Base-by-base conservation (phyloP, 2,797 vertebrate species). In the Gobionotothen gibberifrons region DNA sequence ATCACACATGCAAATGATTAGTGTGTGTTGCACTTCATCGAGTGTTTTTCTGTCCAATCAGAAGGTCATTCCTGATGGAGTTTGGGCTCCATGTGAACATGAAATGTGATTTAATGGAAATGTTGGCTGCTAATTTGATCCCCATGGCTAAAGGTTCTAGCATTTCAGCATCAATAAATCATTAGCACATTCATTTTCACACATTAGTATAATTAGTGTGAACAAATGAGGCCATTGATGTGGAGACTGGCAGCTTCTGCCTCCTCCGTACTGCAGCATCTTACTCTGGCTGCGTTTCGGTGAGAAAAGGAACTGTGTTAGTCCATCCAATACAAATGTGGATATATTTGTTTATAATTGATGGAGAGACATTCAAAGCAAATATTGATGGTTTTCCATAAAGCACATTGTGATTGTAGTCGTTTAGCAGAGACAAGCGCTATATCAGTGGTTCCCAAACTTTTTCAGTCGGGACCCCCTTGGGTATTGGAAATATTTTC, bases 161-260 rank as follows among this genome's bases (percentile, higher is more conserved):
- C 52, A 74, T 85, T 72, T 68, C 68, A 72, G 22, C 69, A 66
- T 86, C 63, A 82, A 82, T 84, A 78, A 80, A 76, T 82, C 76
- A 78, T 74, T 77, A 84, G 21, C 84, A 79, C 66, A 52, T 78
- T 71, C 0, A 69, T 72, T 76, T 84, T 69, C 76, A 84, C 74
- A 76, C 72, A 60, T 84, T 78, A 76, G 67, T 39, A 52, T 64
- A 81, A 86, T 79, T 71, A 76, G 55, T 66, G 72, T 53, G 56
- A 88, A 78, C 72, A 84, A 85, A 84, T 57, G 69, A 76, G 69
- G 62, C 69, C 74, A 80, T 48, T 66, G 57, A 80, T 66, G 76
- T 74, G 52, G 52, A 67, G 65, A 76, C 43, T 40, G 68, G 73
- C 63, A 71, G 53, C 60, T 59, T 55, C 26, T 63, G 65, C 22